These are phyloP conservation scores for Myotis myotis DNA, from an alignment of 2,797 vertebrate genomes.

Conservation along the genomic window DNA sequence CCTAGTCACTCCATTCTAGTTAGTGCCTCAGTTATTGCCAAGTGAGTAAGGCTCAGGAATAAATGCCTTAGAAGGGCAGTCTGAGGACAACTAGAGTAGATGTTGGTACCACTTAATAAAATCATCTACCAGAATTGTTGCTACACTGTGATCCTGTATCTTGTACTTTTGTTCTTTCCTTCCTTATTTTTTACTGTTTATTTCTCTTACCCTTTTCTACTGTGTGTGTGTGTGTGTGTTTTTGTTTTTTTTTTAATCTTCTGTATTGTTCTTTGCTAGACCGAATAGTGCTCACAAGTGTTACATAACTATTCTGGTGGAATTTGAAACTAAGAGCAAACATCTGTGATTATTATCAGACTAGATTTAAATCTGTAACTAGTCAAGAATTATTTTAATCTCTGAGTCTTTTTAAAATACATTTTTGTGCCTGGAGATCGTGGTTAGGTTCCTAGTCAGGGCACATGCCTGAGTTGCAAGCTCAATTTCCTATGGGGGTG, in stretches of 20 bases:
- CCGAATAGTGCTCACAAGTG: background rate
- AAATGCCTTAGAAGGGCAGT: background rate
- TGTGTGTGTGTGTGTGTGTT: too few species aligned
- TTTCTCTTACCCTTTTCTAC: background rate
- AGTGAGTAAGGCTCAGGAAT: background rate
- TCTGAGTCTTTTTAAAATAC: conserved; percentile 16
- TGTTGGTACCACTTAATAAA: background rate
- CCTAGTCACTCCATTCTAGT: background rate
- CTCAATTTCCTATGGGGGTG: too few species aligned
- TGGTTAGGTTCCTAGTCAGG: too few species aligned
- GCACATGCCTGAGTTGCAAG: too few species aligned
- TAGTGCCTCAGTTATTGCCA: background rate
- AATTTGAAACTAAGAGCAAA: conserved; percentile 42
- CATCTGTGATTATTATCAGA: conserved; percentile 26
- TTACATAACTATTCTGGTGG: background rate
- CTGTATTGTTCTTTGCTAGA: conserved; percentile 13
- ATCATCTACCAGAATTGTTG: background rate
- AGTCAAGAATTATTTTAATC: conserved; percentile 31
- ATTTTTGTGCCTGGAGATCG: too few species aligned
- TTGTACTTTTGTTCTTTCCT: background rate
- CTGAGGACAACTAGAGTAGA: background rate
- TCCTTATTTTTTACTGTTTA: background rate
- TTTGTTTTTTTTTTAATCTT: background rate
- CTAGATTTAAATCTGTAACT: background rate
- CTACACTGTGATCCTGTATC: background rate